Evolutionary conservation across 1,140 invertebrate species (phyloP), one percentile per base, ranked within the genome.

Genomic region (Bombus ignitus): DNA sequence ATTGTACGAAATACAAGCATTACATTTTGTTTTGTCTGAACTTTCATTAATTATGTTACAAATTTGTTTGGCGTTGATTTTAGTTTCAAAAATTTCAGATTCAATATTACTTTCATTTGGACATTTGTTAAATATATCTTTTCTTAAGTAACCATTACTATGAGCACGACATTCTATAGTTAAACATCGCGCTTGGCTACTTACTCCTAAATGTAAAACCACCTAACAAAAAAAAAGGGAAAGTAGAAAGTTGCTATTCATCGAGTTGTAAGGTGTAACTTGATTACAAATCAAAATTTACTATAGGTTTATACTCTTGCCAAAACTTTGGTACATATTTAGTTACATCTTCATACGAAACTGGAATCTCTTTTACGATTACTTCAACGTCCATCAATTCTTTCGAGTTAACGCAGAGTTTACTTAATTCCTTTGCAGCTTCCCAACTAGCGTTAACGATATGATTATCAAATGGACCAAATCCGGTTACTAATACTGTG

Each of bases 371-470:
- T 81, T 96, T 85, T 44, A 94, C 94, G 37, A 97, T 94, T 42
- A 98, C 90, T 85, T 96, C 95, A 32, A 97, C 93, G 82, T 96
- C 94, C 37, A 94, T 91, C 81, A 95, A 94, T 15, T 82, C 88
- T 28, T 94, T 74, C 9, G 94, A 88, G 70, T 95, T 88, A 9
- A 94, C 87, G 47, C 95, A 94, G 83, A 97, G 92, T 80, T 96
- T 91, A 92, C 85, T 74, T 39, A 93, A 90, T 86, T 94, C 83
- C 84, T 97, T 96, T 0, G 97, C 97, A 35, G 97, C 96, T 92
- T 97, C 96, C 97, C 97, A 98, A 92, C 97, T 98, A 1, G 97
- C 96, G 92, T 98, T 98, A 18, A 97, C 94, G 39, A 92, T 92
- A 90, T 98, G 96, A 22, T 93, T 91, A 44, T 95, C 93, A 94